Evolutionary conservation across 2,888 invertebrate species (phyloP), one percentile per base, ranked within the genome.

Genomic region (Malachius bipustulatus): DNA sequence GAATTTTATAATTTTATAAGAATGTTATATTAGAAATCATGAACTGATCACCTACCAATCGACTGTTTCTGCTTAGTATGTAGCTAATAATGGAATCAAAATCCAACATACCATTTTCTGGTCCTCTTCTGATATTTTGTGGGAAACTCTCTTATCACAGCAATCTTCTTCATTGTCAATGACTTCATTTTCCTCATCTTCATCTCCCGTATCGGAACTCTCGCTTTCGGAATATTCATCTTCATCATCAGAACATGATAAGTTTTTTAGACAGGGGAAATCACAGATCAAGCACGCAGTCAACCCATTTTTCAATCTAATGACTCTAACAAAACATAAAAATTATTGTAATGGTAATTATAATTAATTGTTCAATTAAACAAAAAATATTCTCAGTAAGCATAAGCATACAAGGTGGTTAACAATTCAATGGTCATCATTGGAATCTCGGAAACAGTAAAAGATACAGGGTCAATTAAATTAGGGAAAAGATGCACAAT

Each of bases 221-320:
- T 48, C 50, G 10, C 45, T 46, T 16, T 50, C 50, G 34, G 45
- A 44, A 16, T 34, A 37, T 11, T 39, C 35, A 16, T 29, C 32
- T 13, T 43, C 44, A 26, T 34, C 61, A 24, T 65, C 66, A 14
- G 63, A 11, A 31, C 31, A 34, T 11, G 12, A 28, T 10, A 28
- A 10, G 2, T 19, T 19, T 19, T 19, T 19, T 8, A 19, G 6
- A 19, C 24, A 19, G n/a, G 24, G 24, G 24, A 8, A 47, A 34
- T 83, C 82, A 4, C 82, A 75, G 49, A 85, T 77, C 4, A 84
- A 62, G 29, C 83, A 64, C 3, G 75, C 82, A 34, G 71, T 77
- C 43, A 84, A 57, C 0, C 82, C 83, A 66, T 85, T 84, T 37
- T 69, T 62, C 36, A 84, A 60, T 28, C 68, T 62, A 33, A 82